Conservation (phyloP, 1,140 invertebrate genomes). For the Trinorchestia longiramus region DNA sequence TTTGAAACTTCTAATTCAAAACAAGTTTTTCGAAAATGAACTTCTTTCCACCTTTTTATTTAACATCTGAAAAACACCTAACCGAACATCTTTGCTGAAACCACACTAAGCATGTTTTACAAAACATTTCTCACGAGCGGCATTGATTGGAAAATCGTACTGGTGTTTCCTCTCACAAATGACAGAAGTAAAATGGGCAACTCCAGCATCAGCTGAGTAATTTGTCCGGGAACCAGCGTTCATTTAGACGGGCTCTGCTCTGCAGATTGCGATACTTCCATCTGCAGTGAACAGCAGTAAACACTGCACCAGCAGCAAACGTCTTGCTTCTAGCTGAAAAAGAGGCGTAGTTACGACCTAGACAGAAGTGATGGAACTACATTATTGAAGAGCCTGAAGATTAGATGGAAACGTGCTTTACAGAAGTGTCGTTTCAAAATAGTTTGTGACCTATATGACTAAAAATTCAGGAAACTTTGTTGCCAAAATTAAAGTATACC, state of each 20-base stretch:
- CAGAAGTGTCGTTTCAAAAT: neutral
- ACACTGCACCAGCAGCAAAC: neutral
- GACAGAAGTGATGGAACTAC: neutral
- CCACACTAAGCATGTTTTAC: neutral
- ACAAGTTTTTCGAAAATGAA: neutral
- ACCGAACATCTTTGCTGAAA: neutral
- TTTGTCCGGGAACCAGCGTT: neutral
- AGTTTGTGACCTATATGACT: neutral
- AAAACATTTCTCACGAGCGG: neutral
- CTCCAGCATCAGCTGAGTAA: neutral
- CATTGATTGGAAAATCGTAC: neutral
- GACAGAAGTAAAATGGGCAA: neutral
- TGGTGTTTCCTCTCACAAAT: neutral
- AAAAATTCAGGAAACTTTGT: neutral
- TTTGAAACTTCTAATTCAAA: too few relatives aligned
- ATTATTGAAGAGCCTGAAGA: neutral
- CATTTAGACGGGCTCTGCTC: neutral
- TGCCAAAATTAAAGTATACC: neutral
- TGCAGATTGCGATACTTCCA: neutral
- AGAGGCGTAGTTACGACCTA: neutral
- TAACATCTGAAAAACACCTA: neutral
- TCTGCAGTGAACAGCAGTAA: neutral
- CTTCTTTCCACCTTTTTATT: neutral
- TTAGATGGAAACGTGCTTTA: neutral
- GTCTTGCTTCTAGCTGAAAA: neutral